These are phyloP conservation scores for Ptychodera flava DNA, from an alignment of 35 echinoderm and acorn worm genomes.

Conservation along the genomic window DNA sequence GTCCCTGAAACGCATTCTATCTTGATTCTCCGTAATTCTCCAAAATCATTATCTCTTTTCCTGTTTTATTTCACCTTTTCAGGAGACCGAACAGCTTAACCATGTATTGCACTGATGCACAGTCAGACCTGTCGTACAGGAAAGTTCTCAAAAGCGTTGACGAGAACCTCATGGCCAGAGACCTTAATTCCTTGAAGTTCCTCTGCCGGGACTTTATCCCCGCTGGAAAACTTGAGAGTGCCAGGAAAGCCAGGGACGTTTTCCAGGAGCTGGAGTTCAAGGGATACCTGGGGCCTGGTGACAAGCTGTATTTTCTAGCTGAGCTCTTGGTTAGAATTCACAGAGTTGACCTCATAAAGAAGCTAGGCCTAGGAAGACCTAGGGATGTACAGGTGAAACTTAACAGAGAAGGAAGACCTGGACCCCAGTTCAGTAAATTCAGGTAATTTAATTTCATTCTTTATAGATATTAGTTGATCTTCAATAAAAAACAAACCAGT, in stretches of 20 bases:
- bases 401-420: background rate
- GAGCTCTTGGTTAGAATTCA: constrained; percentile 14
- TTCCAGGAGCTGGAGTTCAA: constrained; percentile 22
- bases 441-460: too few species aligned
- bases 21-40: too few species aligned
- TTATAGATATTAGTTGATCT: too few species aligned
- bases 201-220: constrained; percentile 28
- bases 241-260: background rate
- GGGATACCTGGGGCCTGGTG: background rate
- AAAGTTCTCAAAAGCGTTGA: constrained; percentile 20
- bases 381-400: background rate
- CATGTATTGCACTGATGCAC: background rate
- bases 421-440: background rate
- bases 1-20: too few species aligned
- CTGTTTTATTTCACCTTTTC: too few species aligned
- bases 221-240: constrained; percentile 17
- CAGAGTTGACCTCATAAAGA: constrained; percentile 28
- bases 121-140: background rate
- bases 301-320: constrained; percentile 10
- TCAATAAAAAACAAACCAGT: too few species aligned
- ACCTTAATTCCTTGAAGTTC: constrained; percentile 22
- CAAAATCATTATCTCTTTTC: too few species aligned
- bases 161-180: constrained; percentile 9
- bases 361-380: constrained; percentile 9
- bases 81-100: background rate